Conservation (phyloP, 2,113 vertebrate species). For the Morone saxatilis region DNA sequence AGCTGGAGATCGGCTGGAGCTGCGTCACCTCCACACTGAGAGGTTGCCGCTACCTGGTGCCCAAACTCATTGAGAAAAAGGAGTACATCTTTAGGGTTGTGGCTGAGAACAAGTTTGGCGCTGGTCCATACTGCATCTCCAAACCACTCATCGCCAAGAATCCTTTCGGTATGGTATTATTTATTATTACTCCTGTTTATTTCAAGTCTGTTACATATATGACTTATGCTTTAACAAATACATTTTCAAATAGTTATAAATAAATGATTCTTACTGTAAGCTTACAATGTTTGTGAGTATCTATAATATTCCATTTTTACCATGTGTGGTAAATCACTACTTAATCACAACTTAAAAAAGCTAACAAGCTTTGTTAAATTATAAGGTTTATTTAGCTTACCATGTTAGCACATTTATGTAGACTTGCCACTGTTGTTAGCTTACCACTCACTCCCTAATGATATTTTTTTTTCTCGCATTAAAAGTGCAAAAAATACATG, state of each 20-base stretch:
- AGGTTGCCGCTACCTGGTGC: constrained; percentile 92
- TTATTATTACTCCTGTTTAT: background rate
- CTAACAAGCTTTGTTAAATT: too few relatives aligned
- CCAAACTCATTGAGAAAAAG: constrained; percentile 96
- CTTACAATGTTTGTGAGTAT: background rate
- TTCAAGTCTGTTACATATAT: background rate
- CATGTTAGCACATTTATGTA: background rate
- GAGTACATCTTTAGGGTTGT: constrained; percentile 95
- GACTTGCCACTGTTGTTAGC: background rate
- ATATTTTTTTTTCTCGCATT: background rate
- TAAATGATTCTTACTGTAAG: background rate
- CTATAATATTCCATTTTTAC: too few relatives aligned
- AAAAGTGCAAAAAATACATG: background rate
- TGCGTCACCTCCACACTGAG: constrained; percentile 90
- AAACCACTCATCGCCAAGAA: constrained; percentile 93
- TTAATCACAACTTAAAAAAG: too few relatives aligned
- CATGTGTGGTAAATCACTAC: too few relatives aligned
- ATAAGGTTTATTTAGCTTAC: too few relatives aligned
- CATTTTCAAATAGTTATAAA: background rate
- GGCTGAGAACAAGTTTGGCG: constrained; percentile 95
- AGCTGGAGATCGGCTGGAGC: constrained; percentile 94
- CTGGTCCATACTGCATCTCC: constrained; percentile 92
- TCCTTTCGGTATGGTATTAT: constrained; percentile 89
- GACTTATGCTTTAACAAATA: background rate
- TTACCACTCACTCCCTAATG: background rate